Base-by-base conservation (phyloP, 2,797 vertebrate genomes). In the Gephyroberyx darwinii region DNA sequence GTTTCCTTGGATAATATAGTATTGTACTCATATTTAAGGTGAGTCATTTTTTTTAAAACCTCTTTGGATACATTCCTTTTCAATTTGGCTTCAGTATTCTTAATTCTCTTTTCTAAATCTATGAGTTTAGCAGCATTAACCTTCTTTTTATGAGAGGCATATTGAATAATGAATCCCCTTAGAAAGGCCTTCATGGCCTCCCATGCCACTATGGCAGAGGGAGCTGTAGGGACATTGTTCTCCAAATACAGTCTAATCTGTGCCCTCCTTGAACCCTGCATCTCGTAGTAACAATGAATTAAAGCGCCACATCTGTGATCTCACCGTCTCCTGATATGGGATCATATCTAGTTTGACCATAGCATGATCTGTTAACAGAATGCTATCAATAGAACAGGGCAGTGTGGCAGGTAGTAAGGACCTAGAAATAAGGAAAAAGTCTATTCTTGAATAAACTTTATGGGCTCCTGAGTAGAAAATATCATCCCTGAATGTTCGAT, bases 401-500 rank as follows among this genome's bases (percentile, higher is more conserved):
- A 53, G 22, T 53, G 51, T 53, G 51, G 51, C 51, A n/a, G 51
- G 51, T n/a, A 53, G 51, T 22, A 26, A 53, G 1, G 51, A 53
- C 16, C 51, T 53, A 53, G 51, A 53, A 53, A 53, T 53, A n/a
- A 53, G 51, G 19, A 53, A 57, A 67, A 53, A 67, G 31, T 67
- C 20, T 19, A 22, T 65, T 39, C 62, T 52, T 65, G 48, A 65
- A 65, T 53, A 52, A 4, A 65, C 31, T 52, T 65, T 65, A 8
- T 53, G 62, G 31, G 62, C 48, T 52, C 62, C 62, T 65, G 62
- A 65, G 4, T 65, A 65, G 50, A 39, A 65, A 52, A 16, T 65
- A 41, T 65, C 39, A 16, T 65, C 48, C 19, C 45, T 53, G n/a
- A 53, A 48, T 16, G 62, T 65, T 53, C 48, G 62, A 26, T 65